These are phyloP conservation scores for Microcaecilia unicolor DNA, from an alignment of 2,797 vertebrate species.

Conservation along the genomic window DNA sequence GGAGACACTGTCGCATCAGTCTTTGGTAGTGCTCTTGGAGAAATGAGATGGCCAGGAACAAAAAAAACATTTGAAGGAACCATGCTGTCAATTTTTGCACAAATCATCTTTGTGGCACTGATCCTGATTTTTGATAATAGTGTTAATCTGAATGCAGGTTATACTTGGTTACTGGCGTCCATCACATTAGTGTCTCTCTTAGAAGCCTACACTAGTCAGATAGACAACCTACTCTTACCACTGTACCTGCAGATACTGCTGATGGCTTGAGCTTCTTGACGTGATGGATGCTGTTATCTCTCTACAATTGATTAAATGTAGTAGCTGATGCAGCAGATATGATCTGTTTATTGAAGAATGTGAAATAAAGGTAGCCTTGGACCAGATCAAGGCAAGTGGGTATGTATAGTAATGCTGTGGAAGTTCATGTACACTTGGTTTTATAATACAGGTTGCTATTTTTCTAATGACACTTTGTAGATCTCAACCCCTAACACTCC, in stretches of 20 bases:
- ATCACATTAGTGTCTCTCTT: constrained; percentile 84
- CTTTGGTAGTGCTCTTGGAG: constrained; percentile 85
- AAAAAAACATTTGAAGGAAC: constrained; percentile 96
- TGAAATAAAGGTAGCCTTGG: too few relatives aligned
- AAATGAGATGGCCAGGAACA: constrained; percentile 92
- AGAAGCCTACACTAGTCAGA: constrained; percentile 90
- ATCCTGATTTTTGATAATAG: constrained; percentile 85
- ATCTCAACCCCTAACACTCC: too few relatives aligned
- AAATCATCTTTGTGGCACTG: constrained; percentile 86
- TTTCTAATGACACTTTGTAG: too few relatives aligned
- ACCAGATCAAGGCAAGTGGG: too few relatives aligned
- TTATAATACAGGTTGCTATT: too few relatives aligned
- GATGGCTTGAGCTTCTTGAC: constrained; percentile 79
- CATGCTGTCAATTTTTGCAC: constrained; percentile 85
- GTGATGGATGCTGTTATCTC: too few relatives aligned
- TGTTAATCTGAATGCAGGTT: constrained; percentile 84
- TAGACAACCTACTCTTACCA: constrained; percentile 91
- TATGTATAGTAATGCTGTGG: too few relatives aligned
- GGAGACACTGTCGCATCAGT: constrained; percentile 87
- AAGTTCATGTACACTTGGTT: too few relatives aligned
- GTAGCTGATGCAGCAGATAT: too few relatives aligned
- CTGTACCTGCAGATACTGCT: constrained; percentile 91
- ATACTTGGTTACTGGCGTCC: constrained; percentile 84
- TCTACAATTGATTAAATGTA: too few relatives aligned
- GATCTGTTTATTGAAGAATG: too few relatives aligned